Conservation (phyloP, 2,797 vertebrate genomes). For the Semaprochilodus insignis region DNA sequence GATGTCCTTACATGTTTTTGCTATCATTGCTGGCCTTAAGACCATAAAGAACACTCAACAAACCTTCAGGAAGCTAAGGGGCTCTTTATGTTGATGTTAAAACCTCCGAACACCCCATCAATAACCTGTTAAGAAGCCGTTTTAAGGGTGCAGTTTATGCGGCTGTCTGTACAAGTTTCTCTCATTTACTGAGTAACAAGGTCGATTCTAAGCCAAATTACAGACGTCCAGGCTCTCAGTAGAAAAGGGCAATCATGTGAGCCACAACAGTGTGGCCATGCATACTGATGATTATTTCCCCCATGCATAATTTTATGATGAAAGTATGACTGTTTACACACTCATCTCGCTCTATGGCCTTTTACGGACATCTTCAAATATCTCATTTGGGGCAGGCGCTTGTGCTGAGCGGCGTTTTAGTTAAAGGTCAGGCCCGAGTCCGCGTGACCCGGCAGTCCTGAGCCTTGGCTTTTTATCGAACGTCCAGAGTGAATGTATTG, state of each 20-base stretch:
- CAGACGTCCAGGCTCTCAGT: slow-evolving; percentile 20
- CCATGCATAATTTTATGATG: slow-evolving; percentile 34
- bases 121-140: neutral
- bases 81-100: neutral
- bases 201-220: slow-evolving; percentile 10
- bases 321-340: slow-evolving; percentile 38
- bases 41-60: neutral
- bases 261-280: slow-evolving; percentile 27
- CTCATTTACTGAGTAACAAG: neutral
- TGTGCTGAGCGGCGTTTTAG: slow-evolving; percentile 42
- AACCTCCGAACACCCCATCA: neutral
- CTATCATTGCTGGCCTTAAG: neutral
- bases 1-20: too few species aligned
- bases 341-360: slow-evolving; percentile 34
- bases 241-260: slow-evolving; percentile 41
- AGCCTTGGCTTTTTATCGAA: slow-evolving; percentile 60
- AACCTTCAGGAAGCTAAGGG: neutral
- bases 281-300: slow-evolving; percentile 33
- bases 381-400: slow-evolving; percentile 44
- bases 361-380: slow-evolving; percentile 35
- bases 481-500: slow-evolving; percentile 60
- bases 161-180: neutral
- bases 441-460: slow-evolving; percentile 48
- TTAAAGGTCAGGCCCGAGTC: slow-evolving; percentile 72
- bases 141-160: slow-evolving; percentile 3